A percentile compares a stretch with the other conserved stretches of the same genome.
Evolutionary conservation across 2,888 invertebrate genomes (phyloP).

Genomic region (Drosophila neonasuta): DNA sequence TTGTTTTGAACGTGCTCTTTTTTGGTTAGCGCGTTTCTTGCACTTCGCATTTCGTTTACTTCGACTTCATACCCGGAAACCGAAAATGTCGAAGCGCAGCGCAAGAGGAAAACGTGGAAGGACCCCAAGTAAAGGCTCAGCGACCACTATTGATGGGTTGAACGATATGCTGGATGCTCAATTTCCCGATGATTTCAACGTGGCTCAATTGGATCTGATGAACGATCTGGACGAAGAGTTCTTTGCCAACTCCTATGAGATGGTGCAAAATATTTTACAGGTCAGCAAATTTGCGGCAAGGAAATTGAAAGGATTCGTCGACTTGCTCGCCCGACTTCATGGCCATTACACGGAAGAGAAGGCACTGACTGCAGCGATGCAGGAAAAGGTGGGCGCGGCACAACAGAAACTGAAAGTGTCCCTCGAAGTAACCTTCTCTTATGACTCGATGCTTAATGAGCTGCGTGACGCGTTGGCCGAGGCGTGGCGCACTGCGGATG

Average conservation of each 20-base stretch:
- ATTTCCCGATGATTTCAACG: slow-evolving; percentile 43
- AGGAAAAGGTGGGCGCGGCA: slow-evolving; percentile 63
- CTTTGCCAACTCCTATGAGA: slow-evolving; percentile 57
- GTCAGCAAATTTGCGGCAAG: slow-evolving; percentile 62
- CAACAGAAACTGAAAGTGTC: slow-evolving; percentile 72
- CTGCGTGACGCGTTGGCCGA: slow-evolving; percentile 61
- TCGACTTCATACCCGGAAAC: too few species aligned
- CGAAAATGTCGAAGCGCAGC: too few species aligned
- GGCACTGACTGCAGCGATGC: slow-evolving; percentile 42
- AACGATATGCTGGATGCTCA: not conserved
- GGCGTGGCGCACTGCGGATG: slow-evolving; percentile 56
- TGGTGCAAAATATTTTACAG: slow-evolving; percentile 67
- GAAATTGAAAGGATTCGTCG: slow-evolving; percentile 70
- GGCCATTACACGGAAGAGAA: slow-evolving; percentile 64
- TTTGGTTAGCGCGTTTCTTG: slow-evolving; percentile 15
- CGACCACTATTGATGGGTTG: too few species aligned
- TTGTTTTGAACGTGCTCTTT: not conserved
- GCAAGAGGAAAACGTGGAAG: not conserved
- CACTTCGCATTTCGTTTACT: slow-evolving; percentile 8
- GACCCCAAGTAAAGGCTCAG: not conserved
- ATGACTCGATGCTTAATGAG: slow-evolving; percentile 68
- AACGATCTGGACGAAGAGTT: slow-evolving; percentile 73
- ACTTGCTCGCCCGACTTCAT: slow-evolving; percentile 71
- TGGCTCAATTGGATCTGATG: slow-evolving; percentile 71
- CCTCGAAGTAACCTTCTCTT: slow-evolving; percentile 69